Evolutionary conservation across 2,797 vertebrate genomes (phyloP), one percentile per base, ranked within the genome.

Genomic region (Helarctos malayanus): DNA sequence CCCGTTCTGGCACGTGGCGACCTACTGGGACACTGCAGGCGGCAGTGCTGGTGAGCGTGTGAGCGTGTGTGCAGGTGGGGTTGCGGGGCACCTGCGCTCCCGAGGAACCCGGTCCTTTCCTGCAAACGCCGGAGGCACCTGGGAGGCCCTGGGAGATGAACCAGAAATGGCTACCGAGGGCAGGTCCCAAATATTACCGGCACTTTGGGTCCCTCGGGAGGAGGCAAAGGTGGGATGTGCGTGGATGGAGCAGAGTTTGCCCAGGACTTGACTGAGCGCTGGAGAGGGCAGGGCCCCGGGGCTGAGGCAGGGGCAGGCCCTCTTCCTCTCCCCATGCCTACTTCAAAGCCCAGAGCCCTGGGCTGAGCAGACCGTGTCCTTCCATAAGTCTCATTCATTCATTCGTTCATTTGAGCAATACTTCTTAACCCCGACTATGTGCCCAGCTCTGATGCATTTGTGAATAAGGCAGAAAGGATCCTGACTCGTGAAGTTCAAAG

Each of bases 11-110:
- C 35, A 59, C 5, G 0, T 0, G 23, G 80, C 32, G 9, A 21
- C 56, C 4, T 12, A 1, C 7, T 13, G 52, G 27, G 25, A 12
- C 0, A 0, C 1, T 14, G 35, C 18, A 0, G 59, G 16, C 0
- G 78, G 27, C 47, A 0, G 52, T 2, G 25, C 2, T 35, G 35
- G n/a, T 5, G 68, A 14, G 13, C 8, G 0, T 35, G 65, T 4
- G 63, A 65, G 15, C 3, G 7, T 65, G 63, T 35, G 2, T 1
- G 5, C 3, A 35, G 14, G 19, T 10, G 27, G 1, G 49, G 0
- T 38, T 11, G 3, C 9, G 32, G 47, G 49, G 8, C 4, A 13
- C 49, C 68, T 2, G 13, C 19, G 19, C n/a, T 2, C 23, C 56
- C 49, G 4, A 3, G 3, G 59, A 21, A 12, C 32, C 0, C 0